Evolutionary conservation across 2,113 vertebrate genomes (phyloP).

Genomic region (Ophthalmolycus amberensis): DNA sequence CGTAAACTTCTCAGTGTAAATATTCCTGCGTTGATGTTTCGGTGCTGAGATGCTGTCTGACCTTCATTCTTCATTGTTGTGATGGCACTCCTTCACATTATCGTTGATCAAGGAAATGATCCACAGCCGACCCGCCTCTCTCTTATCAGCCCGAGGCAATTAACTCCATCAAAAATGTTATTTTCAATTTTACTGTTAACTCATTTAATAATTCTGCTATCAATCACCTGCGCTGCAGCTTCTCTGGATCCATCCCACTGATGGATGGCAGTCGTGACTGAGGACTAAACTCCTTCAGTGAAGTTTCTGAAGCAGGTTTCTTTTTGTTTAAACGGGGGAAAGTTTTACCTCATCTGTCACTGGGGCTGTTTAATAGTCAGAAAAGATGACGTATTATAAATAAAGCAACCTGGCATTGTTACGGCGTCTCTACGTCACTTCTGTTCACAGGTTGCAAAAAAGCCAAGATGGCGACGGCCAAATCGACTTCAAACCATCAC

Average conservation of each 20-base stretch:
- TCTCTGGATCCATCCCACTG: slow-evolving; percentile 19
- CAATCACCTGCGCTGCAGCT: slow-evolving; percentile 26
- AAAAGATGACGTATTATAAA: too few relatives aligned
- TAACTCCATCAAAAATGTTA: slow-evolving; percentile 28
- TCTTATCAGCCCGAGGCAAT: slow-evolving; percentile 16
- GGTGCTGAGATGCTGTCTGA: slow-evolving; percentile 1
- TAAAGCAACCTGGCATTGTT: too few relatives aligned
- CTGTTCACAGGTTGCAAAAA: too few relatives aligned
- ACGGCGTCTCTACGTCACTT: too few relatives aligned
- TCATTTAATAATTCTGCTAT: slow-evolving; percentile 34
- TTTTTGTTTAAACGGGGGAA: neutral
- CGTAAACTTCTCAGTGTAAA: neutral
- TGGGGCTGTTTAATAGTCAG: neutral
- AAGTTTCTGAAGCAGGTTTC: neutral
- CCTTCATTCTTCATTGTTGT: slow-evolving; percentile 28
- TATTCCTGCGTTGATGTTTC: neutral
- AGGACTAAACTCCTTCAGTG: neutral
- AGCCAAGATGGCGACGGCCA: too few relatives aligned
- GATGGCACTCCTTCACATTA: slow-evolving; percentile 16
- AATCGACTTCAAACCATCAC: neutral
- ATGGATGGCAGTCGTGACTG: slow-evolving; percentile 38
- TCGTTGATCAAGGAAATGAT: slow-evolving; percentile 45
- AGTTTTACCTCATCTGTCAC: neutral
- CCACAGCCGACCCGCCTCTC: neutral
- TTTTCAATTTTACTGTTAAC: slow-evolving; percentile 36